These are phyloP conservation scores for Orycteropus afer DNA, from an alignment of 2,113 vertebrate genomes.

Conservation along the genomic window DNA sequence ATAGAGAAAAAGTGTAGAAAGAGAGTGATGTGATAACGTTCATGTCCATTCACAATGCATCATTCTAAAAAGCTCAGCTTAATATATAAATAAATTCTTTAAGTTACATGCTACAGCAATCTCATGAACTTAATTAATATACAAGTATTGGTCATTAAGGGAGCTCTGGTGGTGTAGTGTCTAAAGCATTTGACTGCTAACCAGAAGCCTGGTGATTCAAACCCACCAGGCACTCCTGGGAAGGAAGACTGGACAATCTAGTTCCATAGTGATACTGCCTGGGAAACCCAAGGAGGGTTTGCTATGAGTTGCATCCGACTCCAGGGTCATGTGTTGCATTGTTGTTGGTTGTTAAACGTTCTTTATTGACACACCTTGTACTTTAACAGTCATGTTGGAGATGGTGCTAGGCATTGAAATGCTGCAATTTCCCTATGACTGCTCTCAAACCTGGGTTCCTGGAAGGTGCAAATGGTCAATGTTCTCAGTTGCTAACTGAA, in stretches of 20 bases:
- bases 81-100: not conserved
- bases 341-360: no score
- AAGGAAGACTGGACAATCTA: no score
- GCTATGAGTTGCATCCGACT: no score
- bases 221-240: no score
- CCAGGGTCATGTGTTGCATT: no score
- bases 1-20: not conserved
- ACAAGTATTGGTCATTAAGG: not conserved
- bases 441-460: not conserved
- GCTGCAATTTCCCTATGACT: not conserved
- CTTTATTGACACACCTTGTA: not conserved
- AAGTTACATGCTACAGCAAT: not conserved
- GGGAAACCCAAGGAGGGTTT: no score
- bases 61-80: not conserved
- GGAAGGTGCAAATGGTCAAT: not conserved
- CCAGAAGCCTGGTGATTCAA: no score
- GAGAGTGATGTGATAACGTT: not conserved
- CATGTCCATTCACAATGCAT: rapidly evolving
- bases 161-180: no score
- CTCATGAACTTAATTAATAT: not conserved
- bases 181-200: no score
- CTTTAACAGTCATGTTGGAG: not conserved
- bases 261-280: no score
- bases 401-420: not conserved
- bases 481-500: not conserved